A percentile compares a stretch with the other conserved stretches of the same genome.
phyloP scores from a whole-genome alignment of 2,797 vertebrate genomes.

The Semotilus atromaculatus region DNA sequence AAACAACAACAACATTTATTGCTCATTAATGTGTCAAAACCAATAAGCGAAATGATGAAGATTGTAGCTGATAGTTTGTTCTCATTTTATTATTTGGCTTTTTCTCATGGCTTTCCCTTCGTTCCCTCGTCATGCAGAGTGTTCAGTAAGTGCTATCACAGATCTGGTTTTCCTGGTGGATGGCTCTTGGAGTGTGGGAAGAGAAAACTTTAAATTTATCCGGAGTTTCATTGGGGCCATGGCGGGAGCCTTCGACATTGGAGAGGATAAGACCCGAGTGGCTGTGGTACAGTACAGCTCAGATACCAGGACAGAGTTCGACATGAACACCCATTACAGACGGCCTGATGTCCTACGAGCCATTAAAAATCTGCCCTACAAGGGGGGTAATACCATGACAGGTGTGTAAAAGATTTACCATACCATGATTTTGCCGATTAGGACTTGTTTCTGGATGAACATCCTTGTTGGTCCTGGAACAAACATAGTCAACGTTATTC shows the following conservation, averaged over 20 bases:
- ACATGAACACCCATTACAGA: constrained; percentile 86
- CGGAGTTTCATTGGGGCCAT: constrained; percentile 90
- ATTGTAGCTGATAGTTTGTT: not conserved
- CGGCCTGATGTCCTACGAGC: constrained; percentile 89
- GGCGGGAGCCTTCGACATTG: constrained; percentile 94
- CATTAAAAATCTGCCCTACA: constrained; percentile 95
- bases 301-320: constrained; percentile 96
- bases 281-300: constrained; percentile 97
- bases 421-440: not conserved
- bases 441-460: not conserved
- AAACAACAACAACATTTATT: not conserved
- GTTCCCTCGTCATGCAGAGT: constrained; percentile 78
- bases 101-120: constrained; percentile 34
- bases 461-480: not conserved
- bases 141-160: constrained; percentile 90
- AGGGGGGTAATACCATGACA: constrained; percentile 99
- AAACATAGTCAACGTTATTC: not conserved
- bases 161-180: constrained; percentile 97
- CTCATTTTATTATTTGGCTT: not conserved
- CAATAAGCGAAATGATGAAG: not conserved
- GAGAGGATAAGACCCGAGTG: constrained; percentile 93
- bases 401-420: constrained; percentile 73
- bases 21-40: constrained; percentile 2
- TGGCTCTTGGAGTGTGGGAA: constrained; percentile 98
- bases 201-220: constrained; percentile 95